These are phyloP conservation scores for Nixonia krombeini DNA, from an alignment of 1,140 invertebrate species.

Conservation along the genomic window DNA sequence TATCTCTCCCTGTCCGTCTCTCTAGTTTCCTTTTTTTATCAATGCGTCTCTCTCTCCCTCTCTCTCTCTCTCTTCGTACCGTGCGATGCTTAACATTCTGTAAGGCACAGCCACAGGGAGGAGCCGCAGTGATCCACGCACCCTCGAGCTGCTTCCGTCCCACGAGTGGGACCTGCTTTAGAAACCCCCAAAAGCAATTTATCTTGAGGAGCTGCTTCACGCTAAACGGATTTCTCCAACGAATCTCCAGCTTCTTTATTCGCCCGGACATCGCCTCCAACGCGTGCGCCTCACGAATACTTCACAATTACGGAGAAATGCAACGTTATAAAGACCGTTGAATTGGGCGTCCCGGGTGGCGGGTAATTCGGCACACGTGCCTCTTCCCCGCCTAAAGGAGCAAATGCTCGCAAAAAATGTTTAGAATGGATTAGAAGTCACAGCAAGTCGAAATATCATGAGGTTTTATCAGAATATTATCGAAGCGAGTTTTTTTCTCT, in stretches of 20 bases:
- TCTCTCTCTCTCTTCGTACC: neutral
- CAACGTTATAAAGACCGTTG: no score
- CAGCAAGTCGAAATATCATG: no score
- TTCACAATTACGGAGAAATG: no score
- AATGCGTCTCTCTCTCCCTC: no score
- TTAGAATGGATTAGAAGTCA: no score
- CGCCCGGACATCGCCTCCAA: conserved; percentile 22
- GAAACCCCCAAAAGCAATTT: conserved; percentile 39
- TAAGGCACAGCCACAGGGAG: conserved; percentile 9
- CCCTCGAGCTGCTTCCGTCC: conserved; percentile 23
- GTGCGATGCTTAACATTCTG: conserved; percentile 25
- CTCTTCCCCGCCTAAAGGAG: no score
- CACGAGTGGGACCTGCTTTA: conserved; percentile 35
- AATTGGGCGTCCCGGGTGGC: no score
- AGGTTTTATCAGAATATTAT: no score
- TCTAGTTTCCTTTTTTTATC: no score
- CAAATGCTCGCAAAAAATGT: no score
- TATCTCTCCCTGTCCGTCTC: neutral
- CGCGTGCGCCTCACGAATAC: neutral
- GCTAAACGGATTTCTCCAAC: conserved; percentile 36
- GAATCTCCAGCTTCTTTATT: conserved; percentile 30
- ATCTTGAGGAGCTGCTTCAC: conserved; percentile 31
- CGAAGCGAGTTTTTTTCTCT: no score
- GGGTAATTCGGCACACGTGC: no score
- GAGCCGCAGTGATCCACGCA: conserved; percentile 29